phyloP scores from a whole-genome alignment of 2,113 vertebrate species.

The Ptychochromis oligacanthus region DNA sequence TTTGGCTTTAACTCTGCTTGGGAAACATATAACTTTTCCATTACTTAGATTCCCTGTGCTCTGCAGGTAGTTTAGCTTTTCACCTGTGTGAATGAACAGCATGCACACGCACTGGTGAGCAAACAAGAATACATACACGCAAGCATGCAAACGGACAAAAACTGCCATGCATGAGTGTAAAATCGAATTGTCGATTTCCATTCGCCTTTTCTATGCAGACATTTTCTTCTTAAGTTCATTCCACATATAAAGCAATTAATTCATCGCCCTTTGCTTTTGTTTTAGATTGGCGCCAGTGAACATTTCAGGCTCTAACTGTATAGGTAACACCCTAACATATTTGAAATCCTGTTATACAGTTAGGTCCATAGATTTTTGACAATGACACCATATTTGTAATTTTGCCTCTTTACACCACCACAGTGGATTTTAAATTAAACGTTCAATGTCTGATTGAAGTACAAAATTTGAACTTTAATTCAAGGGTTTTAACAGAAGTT shows the following conservation, averaged over 20 bases:
- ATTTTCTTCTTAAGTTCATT: neutral
- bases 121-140: constrained; percentile 1
- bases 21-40: constrained; percentile 58
- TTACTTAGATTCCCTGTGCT: constrained; percentile 51
- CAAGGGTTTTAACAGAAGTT: neutral
- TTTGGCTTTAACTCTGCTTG: constrained; percentile 44
- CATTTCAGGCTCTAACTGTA: neutral
- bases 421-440: constrained; percentile 1
- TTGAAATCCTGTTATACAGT: neutral
- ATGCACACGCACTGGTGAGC: constrained; percentile 9
- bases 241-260: neutral
- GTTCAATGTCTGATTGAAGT: neutral
- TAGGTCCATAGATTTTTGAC: neutral
- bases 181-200: constrained; percentile 13
- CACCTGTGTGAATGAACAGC: constrained; percentile 38
- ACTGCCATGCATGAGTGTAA: neutral
- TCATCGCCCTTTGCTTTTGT: too few relatives aligned
- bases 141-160: neutral
- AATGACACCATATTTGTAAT: neutral
- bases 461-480: neutral
- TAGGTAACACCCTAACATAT: neutral
- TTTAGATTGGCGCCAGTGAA: neutral
- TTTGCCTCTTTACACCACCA: neutral
- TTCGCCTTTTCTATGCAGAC: neutral
- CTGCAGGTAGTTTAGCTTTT: constrained; percentile 44